Evolutionary conservation across 2,888 invertebrate genomes (phyloP).

Genomic region (Miltochrista miniata): DNA sequence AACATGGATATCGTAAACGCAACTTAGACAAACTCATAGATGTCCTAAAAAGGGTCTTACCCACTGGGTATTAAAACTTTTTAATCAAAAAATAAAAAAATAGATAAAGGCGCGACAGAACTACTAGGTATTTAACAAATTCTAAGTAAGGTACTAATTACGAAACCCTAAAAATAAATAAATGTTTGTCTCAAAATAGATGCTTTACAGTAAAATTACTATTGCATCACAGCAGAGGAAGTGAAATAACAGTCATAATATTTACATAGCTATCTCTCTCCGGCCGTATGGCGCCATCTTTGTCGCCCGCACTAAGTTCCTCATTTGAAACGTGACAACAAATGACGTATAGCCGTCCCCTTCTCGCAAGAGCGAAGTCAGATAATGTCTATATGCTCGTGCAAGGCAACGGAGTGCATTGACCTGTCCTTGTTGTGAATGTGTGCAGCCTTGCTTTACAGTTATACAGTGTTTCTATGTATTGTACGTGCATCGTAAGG

Average conservation of each 20-base stretch:
- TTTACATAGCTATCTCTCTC: conserved; percentile 75
- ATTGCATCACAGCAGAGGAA: conserved; percentile 83
- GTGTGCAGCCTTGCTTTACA: conserved; percentile 83
- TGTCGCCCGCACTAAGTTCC: conserved; percentile 60
- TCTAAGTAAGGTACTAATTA: conserved; percentile 28
- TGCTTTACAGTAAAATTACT: conserved; percentile 70
- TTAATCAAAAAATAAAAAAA: neutral
- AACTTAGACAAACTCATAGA: too few relatives aligned
- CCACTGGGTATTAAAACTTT: neutral
- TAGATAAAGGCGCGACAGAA: neutral
- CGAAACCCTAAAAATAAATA: conserved; percentile 57
- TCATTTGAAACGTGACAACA: conserved; percentile 57
- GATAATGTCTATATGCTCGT: conserved; percentile 62
- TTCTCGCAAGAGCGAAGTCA: conserved; percentile 44
- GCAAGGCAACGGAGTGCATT: conserved; percentile 82
- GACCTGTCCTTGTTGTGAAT: conserved; percentile 81
- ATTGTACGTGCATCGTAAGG: conserved; percentile 75
- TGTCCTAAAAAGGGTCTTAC: too few relatives aligned
- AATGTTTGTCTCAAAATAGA: conserved; percentile 77
- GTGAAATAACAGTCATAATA: conserved; percentile 83
- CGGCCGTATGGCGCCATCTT: conserved; percentile 61
- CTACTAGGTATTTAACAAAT: conserved; percentile 2
- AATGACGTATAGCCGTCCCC: conserved; percentile 44
- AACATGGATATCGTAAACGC: too few relatives aligned
- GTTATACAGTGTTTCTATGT: conserved; percentile 67